Evolutionary conservation across 1,140 invertebrate genomes (phyloP).

Genomic region (Chironomus striatipennis): DNA sequence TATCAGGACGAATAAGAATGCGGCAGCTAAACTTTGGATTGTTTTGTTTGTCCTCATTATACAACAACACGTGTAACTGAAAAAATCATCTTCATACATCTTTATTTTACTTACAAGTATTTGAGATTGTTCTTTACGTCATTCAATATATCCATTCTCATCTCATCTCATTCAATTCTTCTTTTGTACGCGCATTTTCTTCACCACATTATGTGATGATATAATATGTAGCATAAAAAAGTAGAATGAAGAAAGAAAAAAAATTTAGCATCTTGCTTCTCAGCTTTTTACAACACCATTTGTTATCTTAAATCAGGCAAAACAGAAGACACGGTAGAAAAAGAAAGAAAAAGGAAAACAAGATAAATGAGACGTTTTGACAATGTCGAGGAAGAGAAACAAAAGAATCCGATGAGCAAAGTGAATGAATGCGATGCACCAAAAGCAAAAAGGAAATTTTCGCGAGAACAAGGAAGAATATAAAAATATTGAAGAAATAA

Average conservation of each 20-base stretch:
- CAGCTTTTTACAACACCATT: neutral
- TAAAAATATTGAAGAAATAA: neutral
- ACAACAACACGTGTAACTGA: too few species aligned
- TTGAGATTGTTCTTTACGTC: neutral
- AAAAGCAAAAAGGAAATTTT: neutral
- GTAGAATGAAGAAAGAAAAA: neutral
- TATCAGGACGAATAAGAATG: too few species aligned
- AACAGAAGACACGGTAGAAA: neutral
- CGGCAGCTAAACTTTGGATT: too few species aligned
- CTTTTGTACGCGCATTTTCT: neutral
- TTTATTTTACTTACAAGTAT: neutral
- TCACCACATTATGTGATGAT: too few species aligned
- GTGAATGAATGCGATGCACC: neutral
- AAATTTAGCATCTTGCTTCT: neutral
- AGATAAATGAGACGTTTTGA: conserved; percentile 19
- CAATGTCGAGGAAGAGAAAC: conserved; percentile 15
- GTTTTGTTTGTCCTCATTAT: too few species aligned
- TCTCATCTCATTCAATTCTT: neutral
- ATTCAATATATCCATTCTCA: neutral
- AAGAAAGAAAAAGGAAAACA: neutral
- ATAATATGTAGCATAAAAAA: neutral
- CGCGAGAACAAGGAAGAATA: neutral
- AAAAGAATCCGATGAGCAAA: neutral
- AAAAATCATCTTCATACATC: too few species aligned
- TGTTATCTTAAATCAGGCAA: conserved; percentile 13